Percentiles rank a stretch among this genome's conserved stretches.
These are phyloP conservation scores for Sebastes cheni DNA, from an alignment of 2,797 vertebrate genomes.

Conservation along the genomic window DNA sequence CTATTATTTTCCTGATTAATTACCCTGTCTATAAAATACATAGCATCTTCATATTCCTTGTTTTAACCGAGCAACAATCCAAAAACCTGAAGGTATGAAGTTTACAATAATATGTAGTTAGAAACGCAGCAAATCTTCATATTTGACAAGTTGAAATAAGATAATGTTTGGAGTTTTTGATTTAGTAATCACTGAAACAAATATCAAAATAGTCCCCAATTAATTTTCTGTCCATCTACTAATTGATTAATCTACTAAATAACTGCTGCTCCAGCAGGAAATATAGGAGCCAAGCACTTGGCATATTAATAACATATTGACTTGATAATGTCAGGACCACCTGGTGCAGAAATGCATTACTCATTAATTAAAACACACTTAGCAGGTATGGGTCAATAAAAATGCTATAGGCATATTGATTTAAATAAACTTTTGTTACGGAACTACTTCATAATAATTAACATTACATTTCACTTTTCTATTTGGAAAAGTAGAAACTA, in stretches of 20 bases:
- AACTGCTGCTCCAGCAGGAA: neutral
- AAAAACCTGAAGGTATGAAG: neutral
- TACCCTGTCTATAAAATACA: neutral
- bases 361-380: neutral
- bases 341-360: neutral
- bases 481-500: neutral
- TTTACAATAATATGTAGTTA: neutral
- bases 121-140: neutral
- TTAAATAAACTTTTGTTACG: neutral
- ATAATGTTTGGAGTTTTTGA: neutral
- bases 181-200: neutral
- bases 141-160: neutral
- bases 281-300: neutral
- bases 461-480: neutral
- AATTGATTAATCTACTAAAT: neutral
- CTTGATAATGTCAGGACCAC: neutral
- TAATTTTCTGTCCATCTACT: neutral
- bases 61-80: neutral
- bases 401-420: neutral
- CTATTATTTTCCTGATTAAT: neutral
- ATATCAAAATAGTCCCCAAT: fast-evolving
- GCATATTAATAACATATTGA: neutral
- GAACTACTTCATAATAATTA: neutral
- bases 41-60: neutral
- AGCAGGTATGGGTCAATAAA: neutral